Evolutionary conservation across 2,888 invertebrate genomes (phyloP).

Genomic region (Hypolimnas misippus): DNA sequence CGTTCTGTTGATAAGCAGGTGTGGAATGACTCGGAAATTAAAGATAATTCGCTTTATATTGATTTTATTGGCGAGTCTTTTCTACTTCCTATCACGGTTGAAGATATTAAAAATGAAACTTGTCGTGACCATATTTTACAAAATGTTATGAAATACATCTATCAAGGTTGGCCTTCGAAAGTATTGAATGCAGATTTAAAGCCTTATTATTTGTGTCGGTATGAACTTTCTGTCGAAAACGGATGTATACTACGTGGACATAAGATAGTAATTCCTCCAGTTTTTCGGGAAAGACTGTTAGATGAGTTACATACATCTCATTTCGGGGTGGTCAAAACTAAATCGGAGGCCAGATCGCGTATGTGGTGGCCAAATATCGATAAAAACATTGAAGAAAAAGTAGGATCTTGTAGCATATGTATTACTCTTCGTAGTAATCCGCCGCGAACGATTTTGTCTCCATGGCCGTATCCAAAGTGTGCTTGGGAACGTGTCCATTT

Average conservation of each 20-base stretch:
- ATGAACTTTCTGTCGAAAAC: conserved; percentile 8
- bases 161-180: neutral
- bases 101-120: conserved; percentile 1
- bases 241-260: conserved; percentile 34
- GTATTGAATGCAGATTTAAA: neutral
- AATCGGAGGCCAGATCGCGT: conserved; percentile 29
- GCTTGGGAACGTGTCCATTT: conserved; percentile 25
- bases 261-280: neutral
- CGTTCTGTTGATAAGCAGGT: neutral
- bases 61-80: neutral
- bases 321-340: conserved; percentile 39
- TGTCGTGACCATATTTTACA: neutral
- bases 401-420: conserved; percentile 33
- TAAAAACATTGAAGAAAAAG: conserved; percentile 33
- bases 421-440: conserved; percentile 24
- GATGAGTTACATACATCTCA: conserved; percentile 33
- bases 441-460: conserved; percentile 30
- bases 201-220: neutral
- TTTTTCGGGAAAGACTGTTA: conserved; percentile 31
- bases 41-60: neutral
- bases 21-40: neutral
- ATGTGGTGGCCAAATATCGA: conserved; percentile 40
- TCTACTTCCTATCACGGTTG: conserved; percentile 2
- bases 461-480: conserved; percentile 34
- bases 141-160: neutral